phyloP scores from a whole-genome alignment of 2,888 invertebrate genomes.

The Fabriciana adippe region DNA sequence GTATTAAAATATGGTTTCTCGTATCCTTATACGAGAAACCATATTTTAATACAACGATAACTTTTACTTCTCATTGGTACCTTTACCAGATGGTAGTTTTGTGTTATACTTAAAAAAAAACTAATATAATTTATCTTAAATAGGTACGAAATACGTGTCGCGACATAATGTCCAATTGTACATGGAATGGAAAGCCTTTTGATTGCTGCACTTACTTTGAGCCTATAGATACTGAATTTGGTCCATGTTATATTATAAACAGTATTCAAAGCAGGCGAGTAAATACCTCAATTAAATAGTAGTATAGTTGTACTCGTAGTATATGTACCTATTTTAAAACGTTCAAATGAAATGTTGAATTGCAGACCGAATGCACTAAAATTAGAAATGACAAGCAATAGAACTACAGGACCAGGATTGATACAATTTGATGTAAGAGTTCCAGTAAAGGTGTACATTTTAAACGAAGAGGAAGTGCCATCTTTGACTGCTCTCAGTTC shows the following conservation, averaged over 20 bases:
- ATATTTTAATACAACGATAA: no score
- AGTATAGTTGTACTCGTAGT: no score
- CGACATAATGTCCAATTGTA: constrained; percentile 81
- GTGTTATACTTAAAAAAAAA: neutral
- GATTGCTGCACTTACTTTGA: constrained; percentile 86
- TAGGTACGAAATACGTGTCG: constrained; percentile 83
- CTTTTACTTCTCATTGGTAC: no score
- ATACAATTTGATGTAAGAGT: constrained; percentile 78
- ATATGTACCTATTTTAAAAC: neutral
- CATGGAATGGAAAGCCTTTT: constrained; percentile 83
- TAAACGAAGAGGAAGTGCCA: constrained; percentile 87
- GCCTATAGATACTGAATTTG: constrained; percentile 85
- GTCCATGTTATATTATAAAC: constrained; percentile 85
- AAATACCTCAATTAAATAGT: no score
- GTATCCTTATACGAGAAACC: no score
- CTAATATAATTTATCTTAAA: neutral
- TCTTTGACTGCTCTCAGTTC: constrained; percentile 85
- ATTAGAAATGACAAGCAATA: constrained; percentile 84
- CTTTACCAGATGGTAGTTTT: neutral
- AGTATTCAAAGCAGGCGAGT: constrained; percentile 81
- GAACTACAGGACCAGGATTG: constrained; percentile 83
- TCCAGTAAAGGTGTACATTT: constrained; percentile 83
- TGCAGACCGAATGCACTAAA: constrained; percentile 69
- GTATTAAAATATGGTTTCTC: no score
- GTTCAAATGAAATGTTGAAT: constrained; percentile 9